phyloP scores from a whole-genome alignment of 2,797 vertebrate genomes.

The Muscicapa striata region DNA sequence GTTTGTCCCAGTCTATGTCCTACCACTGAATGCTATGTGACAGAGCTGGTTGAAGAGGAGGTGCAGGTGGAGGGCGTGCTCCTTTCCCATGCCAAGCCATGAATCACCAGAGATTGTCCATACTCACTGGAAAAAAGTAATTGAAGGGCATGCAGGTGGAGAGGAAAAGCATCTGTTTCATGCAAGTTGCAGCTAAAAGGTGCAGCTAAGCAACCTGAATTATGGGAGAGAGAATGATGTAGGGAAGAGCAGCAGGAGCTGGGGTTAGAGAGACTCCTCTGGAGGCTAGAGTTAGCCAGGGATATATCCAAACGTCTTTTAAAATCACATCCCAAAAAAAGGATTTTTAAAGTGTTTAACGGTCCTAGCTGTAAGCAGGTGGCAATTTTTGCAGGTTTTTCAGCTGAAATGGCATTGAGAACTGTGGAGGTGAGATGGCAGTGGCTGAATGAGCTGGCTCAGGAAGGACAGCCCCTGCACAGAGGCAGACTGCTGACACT shows the following conservation, averaged over 20 bases:
- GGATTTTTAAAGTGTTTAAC: not conserved
- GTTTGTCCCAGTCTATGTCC: not conserved
- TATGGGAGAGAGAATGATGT: not conserved
- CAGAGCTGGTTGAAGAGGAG: not conserved
- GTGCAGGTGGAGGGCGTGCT: not conserved
- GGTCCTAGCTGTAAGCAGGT: not conserved
- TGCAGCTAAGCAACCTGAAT: not conserved
- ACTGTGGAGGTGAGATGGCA: not conserved
- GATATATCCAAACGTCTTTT: not conserved
- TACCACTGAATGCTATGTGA: accelerated
- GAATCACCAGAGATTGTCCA: not conserved
- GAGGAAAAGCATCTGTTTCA: not conserved
- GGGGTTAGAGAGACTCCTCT: not conserved
- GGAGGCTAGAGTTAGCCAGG: not conserved
- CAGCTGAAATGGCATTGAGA: not conserved
- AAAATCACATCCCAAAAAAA: not conserved
- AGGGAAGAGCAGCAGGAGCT: not conserved
- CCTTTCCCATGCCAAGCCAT: accelerated
- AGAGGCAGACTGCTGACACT: not conserved
- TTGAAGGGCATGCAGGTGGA: accelerated
- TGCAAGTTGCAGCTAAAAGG: not conserved
- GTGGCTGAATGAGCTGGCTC: not conserved
- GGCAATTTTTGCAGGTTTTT: not conserved
- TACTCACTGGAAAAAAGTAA: not conserved
- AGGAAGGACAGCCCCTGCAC: not conserved